Evolutionary conservation across 2,888 invertebrate species (phyloP).

Genomic region (Drosophila pseudotalamancana): DNA sequence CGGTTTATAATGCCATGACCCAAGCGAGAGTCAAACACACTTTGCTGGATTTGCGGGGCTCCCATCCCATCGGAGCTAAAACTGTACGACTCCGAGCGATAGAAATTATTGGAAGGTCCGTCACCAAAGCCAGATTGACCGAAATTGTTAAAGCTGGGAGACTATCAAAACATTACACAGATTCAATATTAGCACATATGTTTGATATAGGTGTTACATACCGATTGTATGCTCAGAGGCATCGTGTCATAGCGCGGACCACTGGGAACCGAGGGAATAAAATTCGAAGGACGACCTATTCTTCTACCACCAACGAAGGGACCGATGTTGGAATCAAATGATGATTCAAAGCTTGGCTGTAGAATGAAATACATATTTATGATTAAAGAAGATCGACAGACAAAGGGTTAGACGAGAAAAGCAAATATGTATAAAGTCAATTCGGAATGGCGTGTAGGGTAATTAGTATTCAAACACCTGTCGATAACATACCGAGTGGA

Average conservation of each 20-base stretch:
- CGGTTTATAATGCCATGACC: conserved; percentile 20
- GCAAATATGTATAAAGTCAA: too few relatives aligned
- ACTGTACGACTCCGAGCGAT: conserved; percentile 60
- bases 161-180: neutral
- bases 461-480: neutral
- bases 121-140: neutral
- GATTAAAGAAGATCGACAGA: neutral
- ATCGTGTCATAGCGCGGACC: neutral
- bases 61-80: conserved; percentile 52
- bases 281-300: neutral
- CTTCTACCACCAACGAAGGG: neutral
- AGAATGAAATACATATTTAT: neutral
- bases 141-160: neutral
- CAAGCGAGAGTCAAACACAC: conserved; percentile 52
- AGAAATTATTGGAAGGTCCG: conserved; percentile 44
- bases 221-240: conserved; percentile 10
- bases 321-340: neutral
- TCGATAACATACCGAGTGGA: conserved; percentile 11
- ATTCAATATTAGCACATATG: neutral
- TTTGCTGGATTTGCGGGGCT: conserved; percentile 45
- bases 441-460: too few relatives aligned
- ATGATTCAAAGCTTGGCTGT: neutral
- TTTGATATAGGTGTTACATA: neutral
- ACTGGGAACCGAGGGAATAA: neutral
- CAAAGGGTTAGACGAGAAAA: too few relatives aligned